Percentiles rank a stretch among this genome's conserved stretches.
phyloP scores from a whole-genome alignment of 2,113 vertebrate species.

The Coracopsis vasa region DNA sequence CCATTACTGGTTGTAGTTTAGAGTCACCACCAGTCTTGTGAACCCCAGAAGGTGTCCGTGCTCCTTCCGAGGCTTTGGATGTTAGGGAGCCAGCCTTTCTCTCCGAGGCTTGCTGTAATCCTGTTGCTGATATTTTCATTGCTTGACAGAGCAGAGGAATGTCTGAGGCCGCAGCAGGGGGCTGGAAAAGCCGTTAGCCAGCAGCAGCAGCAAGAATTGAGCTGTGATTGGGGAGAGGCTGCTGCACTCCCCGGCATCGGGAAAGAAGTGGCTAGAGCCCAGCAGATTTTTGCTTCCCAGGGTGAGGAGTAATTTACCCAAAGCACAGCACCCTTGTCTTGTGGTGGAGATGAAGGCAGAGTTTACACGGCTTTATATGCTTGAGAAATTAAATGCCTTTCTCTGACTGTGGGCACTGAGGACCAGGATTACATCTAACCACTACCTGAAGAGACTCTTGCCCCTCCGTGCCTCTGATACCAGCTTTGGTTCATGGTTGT shows the following conservation, averaged over 20 bases:
- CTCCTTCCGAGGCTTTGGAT: background rate
- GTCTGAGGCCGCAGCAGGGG: constrained; percentile 33
- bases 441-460: background rate
- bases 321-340: background rate
- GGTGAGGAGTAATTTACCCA: background rate
- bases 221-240: background rate
- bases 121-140: background rate
- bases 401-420: background rate
- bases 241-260: background rate
- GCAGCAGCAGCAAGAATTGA: background rate
- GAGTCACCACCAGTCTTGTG: background rate
- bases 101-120: background rate
- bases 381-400: background rate
- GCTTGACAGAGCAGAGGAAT: constrained; percentile 55
- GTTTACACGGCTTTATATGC: background rate
- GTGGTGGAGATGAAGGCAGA: background rate
- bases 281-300: background rate
- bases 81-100: background rate
- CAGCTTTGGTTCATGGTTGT: background rate
- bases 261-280: background rate
- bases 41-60: background rate
- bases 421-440: background rate
- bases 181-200: background rate
- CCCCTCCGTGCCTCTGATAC: background rate
- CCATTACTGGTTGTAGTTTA: accelerated